Evolutionary conservation across 2,888 invertebrate species (phyloP), one percentile per base, ranked within the genome.

Genomic region (Melanostoma scalare): DNA sequence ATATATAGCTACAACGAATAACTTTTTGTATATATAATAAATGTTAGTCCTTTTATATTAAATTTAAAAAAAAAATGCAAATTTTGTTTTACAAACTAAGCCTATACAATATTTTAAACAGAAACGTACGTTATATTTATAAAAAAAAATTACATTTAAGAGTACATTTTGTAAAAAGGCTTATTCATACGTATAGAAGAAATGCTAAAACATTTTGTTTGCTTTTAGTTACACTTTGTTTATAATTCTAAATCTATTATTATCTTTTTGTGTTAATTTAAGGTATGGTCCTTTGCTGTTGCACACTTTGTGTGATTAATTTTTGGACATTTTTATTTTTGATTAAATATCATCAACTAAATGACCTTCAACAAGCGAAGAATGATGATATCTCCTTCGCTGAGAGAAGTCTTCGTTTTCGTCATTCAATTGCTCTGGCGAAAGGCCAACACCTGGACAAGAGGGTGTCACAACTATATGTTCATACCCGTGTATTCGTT

Each of bases 341-440:
- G n/a, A 58, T 67, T 85, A 81, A 68, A 89, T 89, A 42, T 89
- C 89, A 86, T 90, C 89, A 58, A 90, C 90, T 67, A 90, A 87
- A 35, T 90, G 91, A 0, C 91, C 91, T 86, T 95, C 95, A 44
- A 96, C 94, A 4, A 96, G 95, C 0, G 96, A 95, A 38, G 96
- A 96, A 90, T 98, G 98, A 92, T 99, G 99, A 92, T 98, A 99
- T 86, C 97, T 94, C 87, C 96, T 94, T 86, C 99, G 94, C 73
- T 96, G 96, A 6, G 98, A 95, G 92, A 98, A 99, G 92, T 99
- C 99, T 91, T 96, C 96, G 91, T 98, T 99, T 89, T 98, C 97
- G 89, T 98, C 98, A 86, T 98, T 99, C 67, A 98, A 92, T 89
- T 98, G 96, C 79, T 97, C 95, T 69, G 97, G 95, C 86, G 95